A percentile compares a stretch with the other conserved stretches of the same genome.
phyloP scores from a whole-genome alignment of 1,140 invertebrate genomes.

The Aphelenchoides avenae region DNA sequence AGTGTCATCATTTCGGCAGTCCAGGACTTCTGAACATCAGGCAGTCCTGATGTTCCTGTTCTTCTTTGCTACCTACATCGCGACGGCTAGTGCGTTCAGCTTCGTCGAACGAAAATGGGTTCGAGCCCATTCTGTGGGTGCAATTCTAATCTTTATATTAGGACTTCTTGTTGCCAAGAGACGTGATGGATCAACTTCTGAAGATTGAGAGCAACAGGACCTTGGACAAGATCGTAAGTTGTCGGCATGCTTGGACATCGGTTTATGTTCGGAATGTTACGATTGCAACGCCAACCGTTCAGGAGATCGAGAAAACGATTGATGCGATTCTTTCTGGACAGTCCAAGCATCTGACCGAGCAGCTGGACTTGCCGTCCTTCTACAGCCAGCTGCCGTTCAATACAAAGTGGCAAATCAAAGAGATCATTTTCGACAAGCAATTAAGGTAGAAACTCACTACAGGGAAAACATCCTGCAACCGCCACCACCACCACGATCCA shows the following conservation, averaged over 20 bases:
- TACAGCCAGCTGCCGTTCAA: constrained; percentile 29
- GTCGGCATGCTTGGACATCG: no score
- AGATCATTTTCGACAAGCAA: constrained; percentile 33
- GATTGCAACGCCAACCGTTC: no score
- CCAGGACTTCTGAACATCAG: no score
- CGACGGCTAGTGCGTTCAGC: not conserved
- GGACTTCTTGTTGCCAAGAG: constrained; percentile 30
- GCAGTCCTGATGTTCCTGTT: no score
- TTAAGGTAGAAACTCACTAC: no score
- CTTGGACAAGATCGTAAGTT: constrained; percentile 30
- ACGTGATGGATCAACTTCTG: constrained; percentile 31
- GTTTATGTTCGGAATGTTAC: no score
- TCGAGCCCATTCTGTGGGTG: not conserved
- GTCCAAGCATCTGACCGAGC: constrained; percentile 17
- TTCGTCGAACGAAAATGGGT: constrained; percentile 39
- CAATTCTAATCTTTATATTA: constrained; percentile 9
- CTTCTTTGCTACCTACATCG: not conserved
- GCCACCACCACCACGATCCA: no score
- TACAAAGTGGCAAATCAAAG: constrained; percentile 32
- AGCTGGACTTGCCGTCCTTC: constrained; percentile 32
- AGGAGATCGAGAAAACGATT: constrained; percentile 19
- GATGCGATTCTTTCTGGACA: constrained; percentile 22
- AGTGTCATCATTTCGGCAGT: no score
- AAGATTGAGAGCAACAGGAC: constrained; percentile 19
- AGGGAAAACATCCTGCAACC: no score